Evolutionary conservation across 2,113 vertebrate species (phyloP), one percentile per base, ranked within the genome.

Genomic region (Callipepla californica): DNA sequence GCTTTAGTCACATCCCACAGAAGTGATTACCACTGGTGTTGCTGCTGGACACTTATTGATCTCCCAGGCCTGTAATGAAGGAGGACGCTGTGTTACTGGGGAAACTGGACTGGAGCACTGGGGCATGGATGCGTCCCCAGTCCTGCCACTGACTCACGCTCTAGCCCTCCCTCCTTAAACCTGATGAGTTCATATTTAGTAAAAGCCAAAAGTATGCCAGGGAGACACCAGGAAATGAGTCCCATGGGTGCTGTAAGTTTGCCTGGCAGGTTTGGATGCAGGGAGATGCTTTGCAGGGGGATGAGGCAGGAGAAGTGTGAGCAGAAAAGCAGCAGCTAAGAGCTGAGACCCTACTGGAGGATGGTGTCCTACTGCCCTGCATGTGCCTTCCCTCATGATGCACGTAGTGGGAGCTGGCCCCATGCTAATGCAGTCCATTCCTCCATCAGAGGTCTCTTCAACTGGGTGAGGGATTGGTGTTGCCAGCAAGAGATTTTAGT

Each of bases 1-100:
- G 32, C 61, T 70, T 92, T 88, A 92, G 88, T 92, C 76, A 80
- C 44, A 11, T 90, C 45, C 65, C 0, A 0, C 67, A 57, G 47
- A 70, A 30, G 38, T 1, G 11, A 78, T 78, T 90, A 69, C 6
- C 59, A 70, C 80, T 30, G 36, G 80, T 2, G 4, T 90, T 2
- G 1, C 57, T 23, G 47, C 61, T 3, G 22, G 87, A 58, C 12
- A 11, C 62, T 69, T 16, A 32, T 23, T 84, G 87, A 63, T 87
- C 75, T 92, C 68, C 72, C 34, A 85, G 83, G 36, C 65, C 93
- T 96, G 59, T 79, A 95, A 91, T 2, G 9, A 91, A 95, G 68
- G 40, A 89, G 40, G 61, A 94, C 2, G 28, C 47, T 0, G 9
- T 7, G 13, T 96, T 96, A 93, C 34, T 85, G 68, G 57, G 85